These are phyloP conservation scores for Formica selysi DNA, from an alignment of 1,140 invertebrate genomes.

Conservation along the genomic window DNA sequence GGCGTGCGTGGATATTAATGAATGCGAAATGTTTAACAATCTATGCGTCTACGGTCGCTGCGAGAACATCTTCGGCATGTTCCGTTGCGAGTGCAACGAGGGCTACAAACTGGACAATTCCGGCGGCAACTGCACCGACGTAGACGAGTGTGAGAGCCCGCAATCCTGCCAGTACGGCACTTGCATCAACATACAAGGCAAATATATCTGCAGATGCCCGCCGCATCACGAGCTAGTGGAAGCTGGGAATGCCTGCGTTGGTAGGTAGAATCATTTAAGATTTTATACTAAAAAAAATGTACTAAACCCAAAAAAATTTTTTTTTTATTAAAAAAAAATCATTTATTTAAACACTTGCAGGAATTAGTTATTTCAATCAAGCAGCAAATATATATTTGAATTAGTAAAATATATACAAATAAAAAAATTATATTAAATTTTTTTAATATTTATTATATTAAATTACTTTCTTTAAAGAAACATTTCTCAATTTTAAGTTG, in stretches of 20 bases:
- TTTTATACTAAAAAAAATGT: too few relatives aligned
- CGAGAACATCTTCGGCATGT: slow-evolving; percentile 96
- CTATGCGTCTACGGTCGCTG: slow-evolving; percentile 95
- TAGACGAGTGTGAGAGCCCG: slow-evolving; percentile 93
- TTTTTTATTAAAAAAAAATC: too few relatives aligned
- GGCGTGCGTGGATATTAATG: slow-evolving; percentile 95
- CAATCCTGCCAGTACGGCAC: slow-evolving; percentile 92
- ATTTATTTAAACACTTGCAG: too few relatives aligned
- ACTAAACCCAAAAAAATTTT: too few relatives aligned
- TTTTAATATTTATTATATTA: too few relatives aligned
- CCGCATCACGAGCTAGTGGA: slow-evolving; percentile 89
- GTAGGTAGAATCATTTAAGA: slow-evolving; percentile 82
- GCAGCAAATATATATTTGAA: too few relatives aligned
- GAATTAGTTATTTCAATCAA: too few relatives aligned
- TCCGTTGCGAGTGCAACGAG: slow-evolving; percentile 94
- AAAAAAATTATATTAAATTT: too few relatives aligned
- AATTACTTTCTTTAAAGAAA: too few relatives aligned
- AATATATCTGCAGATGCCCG: slow-evolving; percentile 94
- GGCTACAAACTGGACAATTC: slow-evolving; percentile 93
- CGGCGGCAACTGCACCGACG: slow-evolving; percentile 92
- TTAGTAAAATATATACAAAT: too few relatives aligned
- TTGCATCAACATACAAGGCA: slow-evolving; percentile 94
- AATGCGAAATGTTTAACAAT: slow-evolving; percentile 95
- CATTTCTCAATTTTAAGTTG: too few relatives aligned
- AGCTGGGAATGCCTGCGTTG: slow-evolving; percentile 90